A percentile compares a stretch with the other conserved stretches of the same genome.
Evolutionary conservation across 2,888 invertebrate species (phyloP).

Genomic region (Idaea biselata): DNA sequence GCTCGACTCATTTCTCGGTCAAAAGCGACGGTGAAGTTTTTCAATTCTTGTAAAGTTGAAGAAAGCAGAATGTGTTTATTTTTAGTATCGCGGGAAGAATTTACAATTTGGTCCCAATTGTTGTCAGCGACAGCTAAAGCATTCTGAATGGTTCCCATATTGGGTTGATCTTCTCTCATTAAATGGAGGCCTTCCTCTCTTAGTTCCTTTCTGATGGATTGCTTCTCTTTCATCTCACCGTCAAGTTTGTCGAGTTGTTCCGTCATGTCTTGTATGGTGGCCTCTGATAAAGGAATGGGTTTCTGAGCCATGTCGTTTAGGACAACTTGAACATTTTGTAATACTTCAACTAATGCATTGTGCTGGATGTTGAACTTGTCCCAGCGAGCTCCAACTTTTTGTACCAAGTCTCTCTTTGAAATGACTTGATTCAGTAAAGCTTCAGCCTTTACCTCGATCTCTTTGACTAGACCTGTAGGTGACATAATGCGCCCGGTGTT

Average conservation of each 20-base stretch:
- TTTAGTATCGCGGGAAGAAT: slow-evolving; percentile 86
- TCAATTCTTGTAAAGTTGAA: slow-evolving; percentile 87
- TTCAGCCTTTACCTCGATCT: slow-evolving; percentile 86
- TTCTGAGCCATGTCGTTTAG: slow-evolving; percentile 80
- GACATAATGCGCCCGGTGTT: slow-evolving; percentile 85
- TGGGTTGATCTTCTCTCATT: slow-evolving; percentile 90
- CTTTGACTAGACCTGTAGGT: slow-evolving; percentile 86
- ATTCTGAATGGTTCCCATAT: slow-evolving; percentile 90
- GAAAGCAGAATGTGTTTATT: slow-evolving; percentile 87
- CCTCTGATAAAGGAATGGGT: slow-evolving; percentile 69
- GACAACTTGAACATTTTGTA: slow-evolving; percentile 80
- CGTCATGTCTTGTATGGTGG: slow-evolving; percentile 70
- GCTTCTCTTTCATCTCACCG: slow-evolving; percentile 79
- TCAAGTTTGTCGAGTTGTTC: slow-evolving; percentile 79
- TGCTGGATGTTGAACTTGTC: slow-evolving; percentile 88
- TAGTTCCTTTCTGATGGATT: slow-evolving; percentile 84
- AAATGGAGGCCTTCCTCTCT: slow-evolving; percentile 88
- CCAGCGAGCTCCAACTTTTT: slow-evolving; percentile 88
- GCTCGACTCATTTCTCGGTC: slow-evolving; percentile 86
- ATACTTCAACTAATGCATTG: slow-evolving; percentile 83
- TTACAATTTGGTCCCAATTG: slow-evolving; percentile 89
- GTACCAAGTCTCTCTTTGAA: slow-evolving; percentile 83
- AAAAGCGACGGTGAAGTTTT: slow-evolving; percentile 86
- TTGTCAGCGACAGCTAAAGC: slow-evolving; percentile 88
- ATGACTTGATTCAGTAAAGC: slow-evolving; percentile 84